A percentile compares a stretch with the other conserved stretches of the same genome.
These are phyloP conservation scores for Notospermus geniculatus DNA, from an alignment of 1,140 invertebrate genomes.

Conservation along the genomic window DNA sequence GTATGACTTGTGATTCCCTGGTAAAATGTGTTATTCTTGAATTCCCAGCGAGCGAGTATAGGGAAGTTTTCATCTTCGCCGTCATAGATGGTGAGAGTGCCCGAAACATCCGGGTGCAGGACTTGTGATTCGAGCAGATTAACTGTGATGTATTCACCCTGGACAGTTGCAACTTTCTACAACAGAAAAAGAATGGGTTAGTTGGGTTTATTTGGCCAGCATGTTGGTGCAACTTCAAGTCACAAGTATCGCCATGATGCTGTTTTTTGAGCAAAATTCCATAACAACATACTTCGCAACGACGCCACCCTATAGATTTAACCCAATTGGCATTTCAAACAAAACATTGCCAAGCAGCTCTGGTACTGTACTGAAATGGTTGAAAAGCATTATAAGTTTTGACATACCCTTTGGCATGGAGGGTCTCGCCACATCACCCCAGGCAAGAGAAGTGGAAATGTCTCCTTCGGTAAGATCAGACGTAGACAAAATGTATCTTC, in stretches of 20 bases:
- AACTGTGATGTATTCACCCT: conserved; percentile 35
- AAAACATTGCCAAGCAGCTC: no score
- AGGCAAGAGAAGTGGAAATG: not conserved
- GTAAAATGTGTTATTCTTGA: conserved; percentile 49
- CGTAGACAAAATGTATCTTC: conserved; percentile 5
- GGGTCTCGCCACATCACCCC: not conserved
- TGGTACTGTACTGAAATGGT: no score
- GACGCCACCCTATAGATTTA: no score
- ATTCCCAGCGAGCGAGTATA: conserved; percentile 8
- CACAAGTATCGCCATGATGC: not conserved
- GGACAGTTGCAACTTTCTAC: conserved; percentile 35
- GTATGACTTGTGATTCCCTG: conserved; percentile 42
- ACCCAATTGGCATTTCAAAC: no score
- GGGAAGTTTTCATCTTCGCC: conserved; percentile 9
- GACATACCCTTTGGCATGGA: not conserved
- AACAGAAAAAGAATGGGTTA: conserved; percentile 12
- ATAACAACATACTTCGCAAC: no score
- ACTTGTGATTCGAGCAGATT: conserved; percentile 46
- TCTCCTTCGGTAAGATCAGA: not conserved
- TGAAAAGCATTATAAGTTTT: no score
- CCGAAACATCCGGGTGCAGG: conserved; percentile 36
- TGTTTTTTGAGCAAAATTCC: no score
- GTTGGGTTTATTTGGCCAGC: conserved; percentile 21
- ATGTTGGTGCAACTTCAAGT: conserved; percentile 21
- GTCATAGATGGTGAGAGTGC: conserved; percentile 37